A percentile compares a stretch with the other conserved stretches of the same genome.
phyloP scores from a whole-genome alignment of 2,113 vertebrate species.

The Cephalopterus ornatus region DNA sequence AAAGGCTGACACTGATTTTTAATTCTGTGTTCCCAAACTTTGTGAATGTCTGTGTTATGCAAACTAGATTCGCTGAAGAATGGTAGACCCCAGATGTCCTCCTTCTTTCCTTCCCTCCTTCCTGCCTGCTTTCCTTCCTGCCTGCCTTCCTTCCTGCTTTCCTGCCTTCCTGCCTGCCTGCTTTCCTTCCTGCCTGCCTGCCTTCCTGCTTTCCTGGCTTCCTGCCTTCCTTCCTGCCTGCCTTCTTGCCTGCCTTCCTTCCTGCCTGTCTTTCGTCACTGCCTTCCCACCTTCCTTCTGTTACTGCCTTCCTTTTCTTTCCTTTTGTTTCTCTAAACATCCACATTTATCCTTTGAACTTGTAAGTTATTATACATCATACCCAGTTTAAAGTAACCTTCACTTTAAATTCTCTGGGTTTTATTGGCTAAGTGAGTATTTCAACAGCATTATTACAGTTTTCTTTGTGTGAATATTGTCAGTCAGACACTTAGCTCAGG shows the following conservation, averaged over 20 bases:
- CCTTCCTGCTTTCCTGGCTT: accelerated
- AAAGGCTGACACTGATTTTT: background rate
- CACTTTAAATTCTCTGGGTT: constrained; percentile 9
- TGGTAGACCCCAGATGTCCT: background rate
- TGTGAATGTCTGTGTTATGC: background rate
- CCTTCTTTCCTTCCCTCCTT: too few species aligned
- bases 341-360: background rate
- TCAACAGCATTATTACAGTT: constrained; percentile 21
- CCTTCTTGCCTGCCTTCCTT: accelerated
- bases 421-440: constrained; percentile 45
- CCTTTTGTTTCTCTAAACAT: background rate
- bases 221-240: too few species aligned
- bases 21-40: background rate
- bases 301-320: background rate
- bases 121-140: too few species aligned
- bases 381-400: background rate
- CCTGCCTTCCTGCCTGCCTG: accelerated
- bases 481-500: constrained; percentile 18
- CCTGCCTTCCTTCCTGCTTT: too few species aligned
- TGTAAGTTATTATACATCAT: background rate
- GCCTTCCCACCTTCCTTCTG: accelerated
- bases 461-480: constrained; percentile 52
- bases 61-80: background rate
- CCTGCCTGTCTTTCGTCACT: too few species aligned
- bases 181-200: accelerated